A percentile compares a stretch with the other conserved stretches of the same genome.
Conservation (phyloP, 2,113 vertebrate species). For the Lepus europaeus region DNA sequence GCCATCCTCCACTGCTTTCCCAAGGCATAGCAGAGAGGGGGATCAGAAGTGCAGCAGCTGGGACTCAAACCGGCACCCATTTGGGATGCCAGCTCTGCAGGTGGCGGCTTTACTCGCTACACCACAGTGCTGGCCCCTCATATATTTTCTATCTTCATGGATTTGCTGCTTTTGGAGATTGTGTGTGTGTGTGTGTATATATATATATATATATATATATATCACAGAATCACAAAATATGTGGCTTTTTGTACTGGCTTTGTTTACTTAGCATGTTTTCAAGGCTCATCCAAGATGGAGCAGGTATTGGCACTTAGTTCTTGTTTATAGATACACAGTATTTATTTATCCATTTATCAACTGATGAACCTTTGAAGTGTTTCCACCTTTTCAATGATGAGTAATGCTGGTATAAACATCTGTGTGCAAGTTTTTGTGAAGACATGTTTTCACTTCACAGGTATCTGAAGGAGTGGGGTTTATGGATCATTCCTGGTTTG, state of each 20-base stretch:
- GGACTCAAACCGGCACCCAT: too few relatives aligned
- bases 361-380: not conserved
- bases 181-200: not conserved
- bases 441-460: not conserved
- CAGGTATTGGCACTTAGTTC: not conserved
- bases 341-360: conserved; percentile 17
- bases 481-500: not conserved
- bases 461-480: not conserved
- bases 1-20: too few relatives aligned
- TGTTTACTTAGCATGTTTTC: conserved; percentile 3
- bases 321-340: not conserved
- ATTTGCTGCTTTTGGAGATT: not conserved
- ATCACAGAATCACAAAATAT: too few relatives aligned
- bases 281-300: not conserved
- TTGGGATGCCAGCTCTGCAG: too few relatives aligned
- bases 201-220: too few relatives aligned
- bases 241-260: conserved; percentile 32
- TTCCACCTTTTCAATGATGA: not conserved
- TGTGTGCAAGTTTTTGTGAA: not conserved
- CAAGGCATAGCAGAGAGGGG: too few relatives aligned
- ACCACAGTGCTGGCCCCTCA: not conserved
- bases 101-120: too few relatives aligned
- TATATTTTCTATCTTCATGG: conserved; percentile 13
- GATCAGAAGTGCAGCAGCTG: too few relatives aligned
- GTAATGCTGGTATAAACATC: not conserved